A percentile compares a stretch with the other conserved stretches of the same genome.
Conservation (phyloP, 2,113 vertebrate species). For the Boleophthalmus pectinirostris region DNA sequence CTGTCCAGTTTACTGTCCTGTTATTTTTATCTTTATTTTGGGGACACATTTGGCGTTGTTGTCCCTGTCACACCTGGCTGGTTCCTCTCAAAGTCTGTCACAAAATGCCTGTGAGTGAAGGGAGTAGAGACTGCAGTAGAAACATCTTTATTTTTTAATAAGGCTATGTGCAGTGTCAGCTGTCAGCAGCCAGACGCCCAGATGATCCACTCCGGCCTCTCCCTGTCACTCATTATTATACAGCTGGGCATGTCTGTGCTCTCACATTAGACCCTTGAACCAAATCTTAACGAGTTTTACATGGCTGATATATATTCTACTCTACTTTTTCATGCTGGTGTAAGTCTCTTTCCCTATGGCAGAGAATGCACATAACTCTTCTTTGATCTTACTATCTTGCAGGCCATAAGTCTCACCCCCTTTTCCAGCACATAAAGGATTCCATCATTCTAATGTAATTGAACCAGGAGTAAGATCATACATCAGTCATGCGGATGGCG, state of each 20-base stretch:
- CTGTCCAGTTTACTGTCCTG: background rate
- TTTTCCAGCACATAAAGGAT: slow-evolving; percentile 37
- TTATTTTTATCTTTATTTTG: slow-evolving; percentile 5
- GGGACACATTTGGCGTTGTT: background rate
- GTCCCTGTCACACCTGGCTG: slow-evolving; percentile 9
- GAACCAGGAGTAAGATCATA: slow-evolving; percentile 38
- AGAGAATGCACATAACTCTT: slow-evolving; percentile 39
- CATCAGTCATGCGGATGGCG: slow-evolving; percentile 35
- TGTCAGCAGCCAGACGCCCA: slow-evolving; percentile 44
- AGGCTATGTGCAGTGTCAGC: slow-evolving; percentile 54
- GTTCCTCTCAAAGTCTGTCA: slow-evolving; percentile 9
- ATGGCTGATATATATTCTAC: background rate
- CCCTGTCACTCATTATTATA: slow-evolving; percentile 16
- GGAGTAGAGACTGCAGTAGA: slow-evolving; percentile 24
- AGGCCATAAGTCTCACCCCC: slow-evolving; percentile 19
- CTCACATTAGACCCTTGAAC: slow-evolving; percentile 5
- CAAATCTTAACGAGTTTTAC: slow-evolving; percentile 15
- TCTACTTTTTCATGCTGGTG: slow-evolving; percentile 8
- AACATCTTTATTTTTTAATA: slow-evolving; percentile 76
- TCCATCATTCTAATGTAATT: slow-evolving; percentile 64
- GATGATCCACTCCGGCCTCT: slow-evolving; percentile 34
- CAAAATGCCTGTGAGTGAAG: background rate
- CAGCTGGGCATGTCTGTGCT: slow-evolving; percentile 11
- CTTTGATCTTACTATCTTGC: slow-evolving; percentile 23
- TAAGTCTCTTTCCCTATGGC: slow-evolving; percentile 15